Evolutionary conservation across 2,888 invertebrate genomes (phyloP).

Genomic region (Ceriagrion tenellum): DNA sequence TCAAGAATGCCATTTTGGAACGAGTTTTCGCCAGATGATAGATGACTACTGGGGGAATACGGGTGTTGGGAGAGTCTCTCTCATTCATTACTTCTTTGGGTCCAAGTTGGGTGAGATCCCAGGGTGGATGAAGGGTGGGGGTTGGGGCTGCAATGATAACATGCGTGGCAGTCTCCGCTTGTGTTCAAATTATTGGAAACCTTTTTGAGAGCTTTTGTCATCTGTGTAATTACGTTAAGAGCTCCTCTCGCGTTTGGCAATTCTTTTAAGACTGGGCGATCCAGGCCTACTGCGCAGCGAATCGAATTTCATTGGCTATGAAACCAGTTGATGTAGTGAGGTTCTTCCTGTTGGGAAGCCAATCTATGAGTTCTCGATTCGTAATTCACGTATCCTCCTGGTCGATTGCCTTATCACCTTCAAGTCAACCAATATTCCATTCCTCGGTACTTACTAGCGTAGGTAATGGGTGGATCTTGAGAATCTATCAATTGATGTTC

Average conservation of each 20-base stretch:
- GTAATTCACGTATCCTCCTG: no score
- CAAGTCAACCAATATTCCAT: no score
- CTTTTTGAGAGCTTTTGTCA: neutral
- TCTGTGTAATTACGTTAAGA: conserved; percentile 11
- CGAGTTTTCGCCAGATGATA: neutral
- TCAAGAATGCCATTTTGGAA: neutral
- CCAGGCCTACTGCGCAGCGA: neutral
- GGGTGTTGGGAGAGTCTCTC: neutral
- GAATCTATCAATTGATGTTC: no score
- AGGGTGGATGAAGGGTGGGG: neutral
- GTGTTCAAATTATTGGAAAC: neutral
- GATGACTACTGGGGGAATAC: neutral
- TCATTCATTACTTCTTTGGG: neutral
- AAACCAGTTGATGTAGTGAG: no score
- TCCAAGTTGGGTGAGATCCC: neutral
- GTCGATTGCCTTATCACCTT: no score
- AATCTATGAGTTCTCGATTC: no score
- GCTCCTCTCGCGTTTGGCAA: neutral
- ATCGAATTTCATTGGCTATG: neutral
- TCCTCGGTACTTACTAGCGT: no score
- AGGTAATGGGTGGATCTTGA: no score
- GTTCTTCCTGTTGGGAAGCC: no score
- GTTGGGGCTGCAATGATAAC: neutral
- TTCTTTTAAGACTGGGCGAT: neutral
- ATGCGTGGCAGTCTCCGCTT: neutral